A percentile compares a stretch with the other conserved stretches of the same genome.
phyloP scores from a whole-genome alignment of 2,113 vertebrate genomes.

The Oreochromis spilurus region DNA sequence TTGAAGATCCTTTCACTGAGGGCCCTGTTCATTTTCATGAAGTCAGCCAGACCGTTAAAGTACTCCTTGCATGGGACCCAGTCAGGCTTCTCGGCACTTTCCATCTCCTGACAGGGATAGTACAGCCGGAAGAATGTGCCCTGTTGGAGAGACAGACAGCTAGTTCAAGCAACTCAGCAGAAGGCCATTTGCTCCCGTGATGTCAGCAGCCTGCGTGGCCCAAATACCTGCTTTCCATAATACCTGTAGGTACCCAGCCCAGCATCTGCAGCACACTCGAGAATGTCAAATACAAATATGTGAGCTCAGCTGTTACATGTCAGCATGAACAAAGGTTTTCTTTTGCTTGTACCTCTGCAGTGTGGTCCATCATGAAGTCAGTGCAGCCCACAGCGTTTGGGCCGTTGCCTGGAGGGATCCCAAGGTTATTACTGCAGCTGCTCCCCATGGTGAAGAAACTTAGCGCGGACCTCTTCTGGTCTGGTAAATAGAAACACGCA shows the following conservation, averaged over 20 bases:
- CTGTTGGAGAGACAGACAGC: constrained; percentile 50
- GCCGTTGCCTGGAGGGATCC: constrained; percentile 84
- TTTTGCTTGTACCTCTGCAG: constrained; percentile 47
- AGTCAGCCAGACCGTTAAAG: constrained; percentile 84
- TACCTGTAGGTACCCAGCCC: neutral
- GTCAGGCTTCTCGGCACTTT: constrained; percentile 62
- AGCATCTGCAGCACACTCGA: neutral
- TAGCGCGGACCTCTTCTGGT: constrained; percentile 11
- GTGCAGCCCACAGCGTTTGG: constrained; percentile 83
- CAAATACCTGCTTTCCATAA: neutral
- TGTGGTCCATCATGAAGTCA: constrained; percentile 87
- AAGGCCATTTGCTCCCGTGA: neutral
- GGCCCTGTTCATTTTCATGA: constrained; percentile 80
- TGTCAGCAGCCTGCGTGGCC: neutral
- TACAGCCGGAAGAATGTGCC: constrained; percentile 88
- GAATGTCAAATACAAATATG: neutral
- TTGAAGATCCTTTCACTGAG: constrained; percentile 77
- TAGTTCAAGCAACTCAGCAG: neutral
- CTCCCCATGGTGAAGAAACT: constrained; percentile 65
- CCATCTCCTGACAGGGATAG: constrained; percentile 79
- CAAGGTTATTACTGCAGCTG: constrained; percentile 55
- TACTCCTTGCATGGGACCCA: constrained; percentile 91
- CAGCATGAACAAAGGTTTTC: fast-evolving
- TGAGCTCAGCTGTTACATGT: neutral
- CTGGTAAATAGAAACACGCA: neutral